phyloP scores from a whole-genome alignment of 2,797 vertebrate species.

The Sus cebifrons region DNA sequence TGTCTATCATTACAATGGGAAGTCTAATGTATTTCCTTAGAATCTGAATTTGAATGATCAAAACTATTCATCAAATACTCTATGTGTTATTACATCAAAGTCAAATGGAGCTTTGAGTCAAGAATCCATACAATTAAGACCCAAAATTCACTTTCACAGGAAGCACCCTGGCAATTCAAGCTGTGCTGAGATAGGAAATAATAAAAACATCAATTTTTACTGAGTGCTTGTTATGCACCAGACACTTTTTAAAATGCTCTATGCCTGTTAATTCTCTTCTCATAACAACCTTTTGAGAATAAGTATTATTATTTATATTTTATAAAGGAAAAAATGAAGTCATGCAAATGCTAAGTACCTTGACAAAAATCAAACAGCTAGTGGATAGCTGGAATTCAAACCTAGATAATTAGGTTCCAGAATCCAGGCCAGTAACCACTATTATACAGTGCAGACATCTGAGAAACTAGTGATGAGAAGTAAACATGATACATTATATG shows the following conservation, averaged over 20 bases:
- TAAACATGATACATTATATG: not conserved
- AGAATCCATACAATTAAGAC: constrained; percentile 25
- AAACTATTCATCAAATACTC: constrained; percentile 44
- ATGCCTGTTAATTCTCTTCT: constrained; percentile 21
- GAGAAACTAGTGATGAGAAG: not conserved
- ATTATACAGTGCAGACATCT: not conserved
- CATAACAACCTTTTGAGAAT: not conserved
- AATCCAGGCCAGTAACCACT: not conserved
- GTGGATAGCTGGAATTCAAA: constrained; percentile 23
- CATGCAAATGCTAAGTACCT: constrained; percentile 5
- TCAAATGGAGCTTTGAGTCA: constrained; percentile 27
- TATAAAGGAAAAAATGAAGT: constrained; percentile 33
- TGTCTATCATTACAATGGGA: not conserved
- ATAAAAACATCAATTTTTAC: constrained; percentile 15
- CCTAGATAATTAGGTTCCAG: not conserved
- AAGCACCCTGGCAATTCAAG: not conserved
- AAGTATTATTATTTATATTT: constrained; percentile 50
- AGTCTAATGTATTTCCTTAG: constrained; percentile 33
- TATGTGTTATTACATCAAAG: constrained; percentile 21
- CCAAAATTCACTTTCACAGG: constrained; percentile 30
- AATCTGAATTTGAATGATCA: constrained; percentile 64
- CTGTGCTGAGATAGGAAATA: constrained; percentile 58
- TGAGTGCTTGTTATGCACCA: not conserved
- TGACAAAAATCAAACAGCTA: constrained; percentile 20
- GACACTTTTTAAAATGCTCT: constrained; percentile 20